Evolutionary conservation across 2,797 vertebrate species (phyloP).

Genomic region (Rhinichthys osculus): DNA sequence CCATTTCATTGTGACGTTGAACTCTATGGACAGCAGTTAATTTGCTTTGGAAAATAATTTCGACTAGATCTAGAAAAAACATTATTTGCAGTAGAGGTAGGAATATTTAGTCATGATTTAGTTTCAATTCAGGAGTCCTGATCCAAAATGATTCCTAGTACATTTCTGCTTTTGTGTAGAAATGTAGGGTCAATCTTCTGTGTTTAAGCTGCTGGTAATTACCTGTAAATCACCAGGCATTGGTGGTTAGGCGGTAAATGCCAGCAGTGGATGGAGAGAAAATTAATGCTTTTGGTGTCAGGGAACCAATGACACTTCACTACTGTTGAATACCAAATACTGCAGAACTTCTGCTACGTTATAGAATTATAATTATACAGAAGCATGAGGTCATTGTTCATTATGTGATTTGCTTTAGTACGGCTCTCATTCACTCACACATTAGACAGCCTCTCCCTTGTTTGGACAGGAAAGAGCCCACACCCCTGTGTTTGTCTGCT

Average conservation of each 20-base stretch:
- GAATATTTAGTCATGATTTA: neutral
- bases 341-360: neutral
- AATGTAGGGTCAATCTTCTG: neutral
- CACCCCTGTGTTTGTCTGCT: slow-evolving; percentile 50
- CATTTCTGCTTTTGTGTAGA: neutral
- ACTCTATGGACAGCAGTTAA: neutral
- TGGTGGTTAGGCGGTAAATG: neutral
- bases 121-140: neutral
- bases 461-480: slow-evolving; percentile 58
- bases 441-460: slow-evolving; percentile 49
- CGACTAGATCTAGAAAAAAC: neutral
- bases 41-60: neutral
- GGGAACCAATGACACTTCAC: neutral
- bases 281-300: slow-evolving; percentile 9
- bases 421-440: slow-evolving; percentile 38
- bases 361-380: slow-evolving; percentile 14
- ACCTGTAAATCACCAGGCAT: slow-evolving; percentile 20
- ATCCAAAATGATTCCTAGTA: neutral
- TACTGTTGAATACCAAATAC: no score
- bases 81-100: neutral
- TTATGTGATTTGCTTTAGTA: slow-evolving; percentile 17
- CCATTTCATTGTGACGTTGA: neutral
- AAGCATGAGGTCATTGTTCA: slow-evolving; percentile 40
- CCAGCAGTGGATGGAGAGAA: neutral
- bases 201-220: neutral